phyloP scores from a whole-genome alignment of 2,888 invertebrate genomes.

The Caprella mutica region DNA sequence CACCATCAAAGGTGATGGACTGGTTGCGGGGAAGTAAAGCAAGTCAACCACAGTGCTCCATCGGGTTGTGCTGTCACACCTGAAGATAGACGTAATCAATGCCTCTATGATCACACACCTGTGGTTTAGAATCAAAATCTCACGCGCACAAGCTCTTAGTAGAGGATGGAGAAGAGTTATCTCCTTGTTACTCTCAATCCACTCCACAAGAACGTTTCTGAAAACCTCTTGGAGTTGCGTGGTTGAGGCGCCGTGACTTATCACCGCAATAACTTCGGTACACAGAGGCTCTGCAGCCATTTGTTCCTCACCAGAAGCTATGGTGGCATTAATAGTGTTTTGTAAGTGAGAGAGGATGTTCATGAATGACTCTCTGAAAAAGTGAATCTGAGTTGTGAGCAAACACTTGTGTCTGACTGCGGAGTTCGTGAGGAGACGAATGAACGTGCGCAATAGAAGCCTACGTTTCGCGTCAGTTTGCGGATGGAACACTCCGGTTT shows the following conservation, averaged over 20 bases:
- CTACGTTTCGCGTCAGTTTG: conserved; percentile 19
- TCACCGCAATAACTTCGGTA: background rate
- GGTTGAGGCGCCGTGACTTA: conserved; percentile 1
- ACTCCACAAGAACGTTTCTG: background rate
- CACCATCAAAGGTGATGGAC: too few relatives aligned
- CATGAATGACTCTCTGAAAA: conserved; percentile 18
- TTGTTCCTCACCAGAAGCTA: too few relatives aligned
- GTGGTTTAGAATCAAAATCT: background rate
- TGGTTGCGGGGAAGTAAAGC: too few relatives aligned
- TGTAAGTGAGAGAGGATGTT: conserved; percentile 21
- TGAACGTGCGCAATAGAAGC: conserved; percentile 21
- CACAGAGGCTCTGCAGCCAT: too few relatives aligned
- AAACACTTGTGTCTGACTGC: conserved; percentile 26
- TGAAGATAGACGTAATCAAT: background rate
- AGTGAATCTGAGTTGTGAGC: conserved; percentile 10
- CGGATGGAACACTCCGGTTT: conserved; percentile 13
- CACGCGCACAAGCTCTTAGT: background rate
- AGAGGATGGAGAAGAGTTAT: background rate
- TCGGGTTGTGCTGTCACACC: too few relatives aligned
- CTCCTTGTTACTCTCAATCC: background rate
- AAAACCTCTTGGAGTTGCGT: conserved; percentile 1
- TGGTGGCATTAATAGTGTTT: conserved; percentile 13
- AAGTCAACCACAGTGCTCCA: too few relatives aligned
- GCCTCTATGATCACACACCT: background rate
- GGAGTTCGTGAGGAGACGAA: conserved; percentile 19